Conservation (phyloP, 2,113 vertebrate species). For the Gambusia holbrooki region DNA sequence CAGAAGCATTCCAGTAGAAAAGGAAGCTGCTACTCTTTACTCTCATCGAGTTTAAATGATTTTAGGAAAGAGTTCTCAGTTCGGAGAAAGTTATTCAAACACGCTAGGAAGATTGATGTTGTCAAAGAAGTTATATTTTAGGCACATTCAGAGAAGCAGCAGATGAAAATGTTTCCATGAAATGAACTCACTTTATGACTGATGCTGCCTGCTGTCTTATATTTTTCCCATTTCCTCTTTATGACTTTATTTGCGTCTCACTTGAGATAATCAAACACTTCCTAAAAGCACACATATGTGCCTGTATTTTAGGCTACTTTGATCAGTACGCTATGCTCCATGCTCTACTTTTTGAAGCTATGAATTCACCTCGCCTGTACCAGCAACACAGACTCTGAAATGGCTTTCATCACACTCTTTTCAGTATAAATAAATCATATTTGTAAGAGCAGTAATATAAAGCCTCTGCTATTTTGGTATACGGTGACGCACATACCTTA, state of each 20-base stretch:
- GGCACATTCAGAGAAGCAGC: constrained; percentile 9
- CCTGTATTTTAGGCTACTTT: constrained; percentile 25
- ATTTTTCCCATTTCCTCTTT: constrained; percentile 8
- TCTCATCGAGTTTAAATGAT: constrained; percentile 56
- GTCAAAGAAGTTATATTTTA: constrained; percentile 27
- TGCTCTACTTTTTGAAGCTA: constrained; percentile 8
- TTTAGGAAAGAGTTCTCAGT: constrained; percentile 63
- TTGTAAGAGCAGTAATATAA: constrained; percentile 50
- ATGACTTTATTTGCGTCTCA: constrained; percentile 1
- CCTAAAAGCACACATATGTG: constrained; percentile 7
- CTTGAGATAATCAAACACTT: neutral
- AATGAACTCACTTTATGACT: constrained; percentile 5
- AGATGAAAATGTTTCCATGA: neutral
- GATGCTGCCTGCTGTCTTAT: neutral
- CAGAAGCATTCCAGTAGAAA: constrained; percentile 56
- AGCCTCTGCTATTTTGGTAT: constrained; percentile 53
- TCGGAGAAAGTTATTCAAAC: constrained; percentile 53
- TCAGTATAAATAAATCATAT: constrained; percentile 70
- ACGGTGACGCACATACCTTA: constrained; percentile 46
- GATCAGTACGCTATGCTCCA: constrained; percentile 28
- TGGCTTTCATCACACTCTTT: constrained; percentile 61
- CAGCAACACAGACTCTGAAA: constrained; percentile 34
- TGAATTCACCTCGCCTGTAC: constrained; percentile 23
- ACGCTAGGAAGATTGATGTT: constrained; percentile 20
- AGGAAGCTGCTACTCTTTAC: constrained; percentile 70